Evolutionary conservation across 2,113 vertebrate genomes (phyloP), one percentile per base, ranked within the genome.

Genomic region (Macquaria ambigua): DNA sequence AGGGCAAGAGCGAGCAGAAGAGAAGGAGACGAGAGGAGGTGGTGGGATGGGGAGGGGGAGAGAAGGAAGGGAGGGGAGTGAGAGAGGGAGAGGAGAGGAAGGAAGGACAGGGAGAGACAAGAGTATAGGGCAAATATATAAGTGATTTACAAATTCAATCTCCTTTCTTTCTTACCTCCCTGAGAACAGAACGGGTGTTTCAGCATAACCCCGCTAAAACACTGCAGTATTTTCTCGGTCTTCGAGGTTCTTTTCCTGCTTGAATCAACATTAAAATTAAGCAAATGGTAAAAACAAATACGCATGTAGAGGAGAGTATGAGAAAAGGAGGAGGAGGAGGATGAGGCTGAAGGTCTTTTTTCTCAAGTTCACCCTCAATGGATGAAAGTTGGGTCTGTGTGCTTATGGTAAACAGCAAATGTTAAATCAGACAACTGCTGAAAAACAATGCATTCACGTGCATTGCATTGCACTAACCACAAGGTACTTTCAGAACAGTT

Each of bases 101-200:
- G 73, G 56, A 48, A 66, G 73, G 62, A 48, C n/a, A 48, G 41
- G 23, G 71, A 73, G 84, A 79, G 12, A 69, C 12, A 63, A 59
- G 55, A 41, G 37, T 11, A 59, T n/a, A 55, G 55, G 71, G 79
- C 64, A 87, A 84, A 90, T 74, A 77, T 85, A 87, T 86, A 62
- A 67, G 67, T 93, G 88, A 93, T 93, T 88, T 88, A 91, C 58
- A 90, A 90, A 87, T 91, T 87, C 76, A 88, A 81, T 90, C 88
- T 82, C 83, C 77, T 90, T 77, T 83, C 55, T 74, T 64, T 85
- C 28, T 70, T 15, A 55, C 62, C 43, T 68, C 55, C 28, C 28
- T 28, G 77, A 80, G 58, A 79, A 69, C 21, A 66, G 34, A 81
- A 59, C 41, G 41, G 31, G 61, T 69, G 75, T 82, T 84, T 64